A percentile compares a stretch with the other conserved stretches of the same genome.
Evolutionary conservation across 2,888 invertebrate genomes (phyloP).

Genomic region (Platynereis dumerilii): DNA sequence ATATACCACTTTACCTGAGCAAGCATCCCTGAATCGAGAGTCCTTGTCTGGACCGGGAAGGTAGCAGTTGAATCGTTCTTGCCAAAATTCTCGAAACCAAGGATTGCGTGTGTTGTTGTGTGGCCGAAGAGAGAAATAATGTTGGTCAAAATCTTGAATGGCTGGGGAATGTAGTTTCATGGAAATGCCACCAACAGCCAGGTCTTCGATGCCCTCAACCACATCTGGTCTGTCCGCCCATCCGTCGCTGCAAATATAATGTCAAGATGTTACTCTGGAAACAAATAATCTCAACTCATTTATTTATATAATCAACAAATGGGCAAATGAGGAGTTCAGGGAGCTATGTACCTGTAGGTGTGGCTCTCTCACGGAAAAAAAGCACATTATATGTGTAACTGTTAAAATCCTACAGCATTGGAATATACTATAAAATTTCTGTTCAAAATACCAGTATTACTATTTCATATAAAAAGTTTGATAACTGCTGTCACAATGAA

Average conservation of each 20-base stretch:
- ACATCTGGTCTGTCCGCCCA: constrained; percentile 80
- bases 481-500: too few species aligned
- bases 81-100: constrained; percentile 80
- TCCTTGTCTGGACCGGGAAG: constrained; percentile 34
- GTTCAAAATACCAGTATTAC: too few species aligned
- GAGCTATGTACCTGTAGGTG: too few species aligned
- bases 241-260: constrained; percentile 70
- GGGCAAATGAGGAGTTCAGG: too few species aligned
- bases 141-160: constrained; percentile 67
- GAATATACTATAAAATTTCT: too few species aligned
- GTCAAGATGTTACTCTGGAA: too few species aligned
- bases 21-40: constrained; percentile 29
- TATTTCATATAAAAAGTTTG: too few species aligned
- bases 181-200: constrained; percentile 76
- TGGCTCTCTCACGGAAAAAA: too few species aligned
- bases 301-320: too few species aligned
- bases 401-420: too few species aligned
- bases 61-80: constrained; percentile 73
- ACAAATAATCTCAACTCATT: too few species aligned
- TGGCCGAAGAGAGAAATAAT: constrained; percentile 72
- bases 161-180: constrained; percentile 77
- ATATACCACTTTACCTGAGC: constrained; percentile 45
- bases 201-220: constrained; percentile 68
- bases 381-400: too few species aligned
- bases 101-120: constrained; percentile 74